Conservation (phyloP, 2,797 vertebrate genomes). For the Hyperoplus lanceolatus region DNA sequence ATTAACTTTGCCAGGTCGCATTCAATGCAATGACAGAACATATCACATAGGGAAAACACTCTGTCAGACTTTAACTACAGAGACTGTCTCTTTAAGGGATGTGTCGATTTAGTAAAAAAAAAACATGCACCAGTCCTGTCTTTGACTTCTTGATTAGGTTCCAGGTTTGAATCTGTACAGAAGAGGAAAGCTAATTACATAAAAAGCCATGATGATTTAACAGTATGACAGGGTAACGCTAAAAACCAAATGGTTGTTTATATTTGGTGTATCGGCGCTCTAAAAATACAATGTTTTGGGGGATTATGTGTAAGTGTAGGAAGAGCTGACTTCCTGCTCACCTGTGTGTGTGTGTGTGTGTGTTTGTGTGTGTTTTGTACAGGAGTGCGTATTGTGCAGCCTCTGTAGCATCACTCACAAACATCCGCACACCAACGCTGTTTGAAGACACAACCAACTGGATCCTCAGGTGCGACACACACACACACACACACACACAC, state of each 20-base stretch:
- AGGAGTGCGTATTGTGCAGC: slow-evolving; percentile 96
- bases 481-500: too few species aligned
- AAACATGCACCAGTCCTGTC: background rate
- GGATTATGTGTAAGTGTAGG: slow-evolving; percentile 7
- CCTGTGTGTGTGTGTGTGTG: background rate
- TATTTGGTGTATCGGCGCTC: background rate
- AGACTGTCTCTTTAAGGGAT: background rate
- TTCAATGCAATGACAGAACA: background rate
- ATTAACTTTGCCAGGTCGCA: background rate
- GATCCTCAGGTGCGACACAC: slow-evolving; percentile 87
- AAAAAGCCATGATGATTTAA: background rate
- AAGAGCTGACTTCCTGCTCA: slow-evolving; percentile 25
- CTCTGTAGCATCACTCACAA: slow-evolving; percentile 93
- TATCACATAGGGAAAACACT: background rate
- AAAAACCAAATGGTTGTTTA: slow-evolving; percentile 17
- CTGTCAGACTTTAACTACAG: background rate
- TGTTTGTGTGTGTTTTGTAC: background rate
- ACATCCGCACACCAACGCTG: slow-evolving; percentile 88
- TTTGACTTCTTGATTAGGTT: background rate
- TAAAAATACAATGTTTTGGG: slow-evolving; percentile 5
- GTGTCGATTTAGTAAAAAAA: background rate
- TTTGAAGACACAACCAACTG: slow-evolving; percentile 93
- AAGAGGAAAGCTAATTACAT: background rate
- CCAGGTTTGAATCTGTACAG: background rate
- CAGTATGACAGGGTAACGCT: background rate